phyloP scores from a whole-genome alignment of 2,113 vertebrate species.

The Amphilophus citrinellus region DNA sequence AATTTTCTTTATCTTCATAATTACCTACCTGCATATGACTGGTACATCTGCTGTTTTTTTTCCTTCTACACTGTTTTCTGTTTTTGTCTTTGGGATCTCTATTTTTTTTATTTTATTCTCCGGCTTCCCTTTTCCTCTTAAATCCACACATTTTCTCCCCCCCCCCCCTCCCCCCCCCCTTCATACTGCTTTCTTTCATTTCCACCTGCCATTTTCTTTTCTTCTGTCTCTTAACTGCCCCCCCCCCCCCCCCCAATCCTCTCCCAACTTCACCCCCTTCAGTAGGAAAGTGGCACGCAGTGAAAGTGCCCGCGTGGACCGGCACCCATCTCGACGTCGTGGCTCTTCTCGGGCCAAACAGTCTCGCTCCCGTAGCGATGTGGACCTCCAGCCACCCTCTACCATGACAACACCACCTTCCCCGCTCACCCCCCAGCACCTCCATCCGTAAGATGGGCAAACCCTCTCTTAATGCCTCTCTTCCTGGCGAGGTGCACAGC shows the following conservation, averaged over 20 bases:
- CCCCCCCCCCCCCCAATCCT: constrained; percentile 9
- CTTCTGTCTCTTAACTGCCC: constrained; percentile 8
- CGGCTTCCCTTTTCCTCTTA: neutral
- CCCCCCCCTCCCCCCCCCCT: neutral
- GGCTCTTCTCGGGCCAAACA: constrained; percentile 88
- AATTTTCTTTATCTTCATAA: neutral
- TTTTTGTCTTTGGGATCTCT: neutral
- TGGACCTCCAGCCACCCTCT: constrained; percentile 88
- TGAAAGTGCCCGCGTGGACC: constrained; percentile 90
- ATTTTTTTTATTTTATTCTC: neutral
- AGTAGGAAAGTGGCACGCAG: constrained; percentile 87
- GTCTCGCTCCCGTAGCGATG: constrained; percentile 92
- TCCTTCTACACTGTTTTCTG: neutral
- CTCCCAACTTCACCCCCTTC: constrained; percentile 54
- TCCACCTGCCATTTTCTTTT: neutral
- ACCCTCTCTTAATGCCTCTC: constrained; percentile 31
- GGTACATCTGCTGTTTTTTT: neutral
- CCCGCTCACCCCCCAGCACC: constrained; percentile 74
- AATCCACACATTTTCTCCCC: neutral
- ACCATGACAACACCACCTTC: constrained; percentile 61
- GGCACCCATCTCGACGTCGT: constrained; percentile 86
- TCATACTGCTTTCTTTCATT: neutral
- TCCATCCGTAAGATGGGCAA: constrained; percentile 78
- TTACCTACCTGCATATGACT: constrained; percentile 9
- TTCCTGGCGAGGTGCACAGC: constrained; percentile 53